Conservation (phyloP, 2,113 vertebrate species). For the Pleuronectes platessa region DNA sequence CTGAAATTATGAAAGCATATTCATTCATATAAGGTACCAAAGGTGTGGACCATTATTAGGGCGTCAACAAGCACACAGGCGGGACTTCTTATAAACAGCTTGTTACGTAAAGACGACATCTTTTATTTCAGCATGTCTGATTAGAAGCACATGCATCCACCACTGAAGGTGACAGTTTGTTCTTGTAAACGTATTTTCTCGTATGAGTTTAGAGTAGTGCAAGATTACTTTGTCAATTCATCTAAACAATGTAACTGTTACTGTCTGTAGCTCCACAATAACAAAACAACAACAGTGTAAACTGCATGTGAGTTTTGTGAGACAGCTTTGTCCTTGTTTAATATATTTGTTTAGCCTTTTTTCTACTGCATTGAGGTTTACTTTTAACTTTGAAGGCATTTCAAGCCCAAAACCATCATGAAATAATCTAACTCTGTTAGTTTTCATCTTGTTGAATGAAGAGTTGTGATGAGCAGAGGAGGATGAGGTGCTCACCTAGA, state of each 20-base stretch:
- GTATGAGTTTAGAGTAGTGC: too few relatives aligned
- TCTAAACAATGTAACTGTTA: background rate
- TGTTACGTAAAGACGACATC: background rate
- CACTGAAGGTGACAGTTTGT: too few relatives aligned
- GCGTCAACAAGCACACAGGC: background rate
- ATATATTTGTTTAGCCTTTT: background rate
- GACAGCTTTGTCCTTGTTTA: background rate
- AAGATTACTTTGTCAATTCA: too few relatives aligned
- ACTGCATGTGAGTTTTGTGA: too few relatives aligned
- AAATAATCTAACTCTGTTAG: too few relatives aligned
- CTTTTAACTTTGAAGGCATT: background rate
- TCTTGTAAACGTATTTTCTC: too few relatives aligned
- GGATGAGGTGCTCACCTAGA: conserved; percentile 69
- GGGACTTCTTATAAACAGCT: background rate
- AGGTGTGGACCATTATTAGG: background rate
- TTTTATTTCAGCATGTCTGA: background rate
- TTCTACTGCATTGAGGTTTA: background rate
- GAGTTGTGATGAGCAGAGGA: background rate
- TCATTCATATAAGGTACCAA: background rate
- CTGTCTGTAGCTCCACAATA: background rate
- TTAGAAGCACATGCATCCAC: background rate
- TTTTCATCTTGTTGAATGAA: too few relatives aligned
- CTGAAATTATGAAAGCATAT: conserved; percentile 49
- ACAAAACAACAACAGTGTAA: background rate
- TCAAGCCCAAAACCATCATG: too few relatives aligned